phyloP scores from a whole-genome alignment of 2,113 vertebrate genomes.

The Chascanopsetta lugubris region DNA sequence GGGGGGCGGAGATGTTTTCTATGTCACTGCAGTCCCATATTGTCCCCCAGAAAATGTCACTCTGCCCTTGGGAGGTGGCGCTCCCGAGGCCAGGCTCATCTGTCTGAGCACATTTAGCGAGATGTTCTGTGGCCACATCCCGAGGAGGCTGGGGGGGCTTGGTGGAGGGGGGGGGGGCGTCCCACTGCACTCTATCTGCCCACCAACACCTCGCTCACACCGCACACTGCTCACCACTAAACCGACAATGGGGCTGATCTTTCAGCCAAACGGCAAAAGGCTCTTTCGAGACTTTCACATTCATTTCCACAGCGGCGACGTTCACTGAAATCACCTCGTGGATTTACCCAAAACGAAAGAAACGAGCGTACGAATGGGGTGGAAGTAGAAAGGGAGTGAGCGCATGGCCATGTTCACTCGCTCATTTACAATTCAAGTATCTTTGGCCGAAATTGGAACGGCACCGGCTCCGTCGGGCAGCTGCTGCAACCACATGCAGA shows the following conservation, averaged over 20 bases:
- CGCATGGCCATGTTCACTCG: background rate
- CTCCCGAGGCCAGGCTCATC: slow-evolving; percentile 75
- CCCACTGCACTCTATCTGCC: slow-evolving; percentile 64
- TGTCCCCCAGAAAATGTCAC: slow-evolving; percentile 81
- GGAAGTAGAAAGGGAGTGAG: background rate
- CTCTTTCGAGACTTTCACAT: background rate
- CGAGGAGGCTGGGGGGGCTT: slow-evolving; percentile 62
- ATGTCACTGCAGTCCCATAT: slow-evolving; percentile 74
- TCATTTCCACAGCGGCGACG: too few species aligned
- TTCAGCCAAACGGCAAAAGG: background rate
- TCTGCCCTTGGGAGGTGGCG: slow-evolving; percentile 75
- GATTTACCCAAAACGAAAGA: background rate
- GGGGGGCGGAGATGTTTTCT: slow-evolving; percentile 47
- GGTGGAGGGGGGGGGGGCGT: too few species aligned
- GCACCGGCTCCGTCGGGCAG: slow-evolving; percentile 4
- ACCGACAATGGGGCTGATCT: slow-evolving; percentile 20
- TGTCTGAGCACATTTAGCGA: slow-evolving; percentile 78
- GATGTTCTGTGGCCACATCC: slow-evolving; percentile 68
- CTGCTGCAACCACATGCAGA: slow-evolving; percentile 54
- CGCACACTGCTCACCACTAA: slow-evolving; percentile 32
- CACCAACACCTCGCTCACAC: slow-evolving; percentile 52
- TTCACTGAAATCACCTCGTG: slow-evolving; percentile 2
- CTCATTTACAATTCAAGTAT: slow-evolving; percentile 23
- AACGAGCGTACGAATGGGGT: background rate
- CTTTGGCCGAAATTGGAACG: slow-evolving; percentile 30